Evolutionary conservation across 1,140 invertebrate species (phyloP).

Genomic region (Bombus impatiens): DNA sequence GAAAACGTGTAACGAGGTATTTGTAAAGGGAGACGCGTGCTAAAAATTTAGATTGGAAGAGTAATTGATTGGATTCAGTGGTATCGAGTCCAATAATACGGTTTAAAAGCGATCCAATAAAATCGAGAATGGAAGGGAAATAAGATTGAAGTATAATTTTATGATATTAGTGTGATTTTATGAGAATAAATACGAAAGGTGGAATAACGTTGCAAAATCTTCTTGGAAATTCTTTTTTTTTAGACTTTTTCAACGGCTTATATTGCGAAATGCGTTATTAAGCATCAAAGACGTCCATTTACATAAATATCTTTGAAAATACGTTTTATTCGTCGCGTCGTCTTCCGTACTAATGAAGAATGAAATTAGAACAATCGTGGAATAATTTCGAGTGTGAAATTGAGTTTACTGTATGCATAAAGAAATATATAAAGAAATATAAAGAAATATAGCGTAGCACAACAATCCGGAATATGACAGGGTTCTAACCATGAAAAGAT

Average conservation of each 20-base stretch:
- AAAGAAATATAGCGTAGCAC: neutral
- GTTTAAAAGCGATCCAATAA: neutral
- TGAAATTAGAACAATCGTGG: too few species aligned
- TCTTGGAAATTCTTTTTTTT: neutral
- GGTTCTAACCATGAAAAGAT: conserved; percentile 28
- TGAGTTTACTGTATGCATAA: neutral
- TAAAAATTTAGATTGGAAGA: neutral
- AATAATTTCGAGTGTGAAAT: conserved; percentile 7
- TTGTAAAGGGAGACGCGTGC: neutral
- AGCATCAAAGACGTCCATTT: neutral
- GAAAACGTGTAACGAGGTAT: too few species aligned
- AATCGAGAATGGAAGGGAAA: neutral
- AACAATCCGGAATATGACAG: conserved; percentile 1
- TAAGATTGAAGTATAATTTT: neutral
- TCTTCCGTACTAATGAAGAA: too few species aligned
- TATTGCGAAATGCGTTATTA: neutral
- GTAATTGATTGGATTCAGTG: neutral
- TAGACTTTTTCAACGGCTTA: neutral
- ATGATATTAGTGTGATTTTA: neutral
- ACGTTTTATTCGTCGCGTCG: neutral
- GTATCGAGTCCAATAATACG: neutral
- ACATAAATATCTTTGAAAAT: neutral
- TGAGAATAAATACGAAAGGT: neutral
- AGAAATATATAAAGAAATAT: too few species aligned
- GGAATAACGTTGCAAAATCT: neutral